These are phyloP conservation scores for Hephaestus fuliginosus DNA, from an alignment of 2,797 vertebrate species.

Conservation along the genomic window DNA sequence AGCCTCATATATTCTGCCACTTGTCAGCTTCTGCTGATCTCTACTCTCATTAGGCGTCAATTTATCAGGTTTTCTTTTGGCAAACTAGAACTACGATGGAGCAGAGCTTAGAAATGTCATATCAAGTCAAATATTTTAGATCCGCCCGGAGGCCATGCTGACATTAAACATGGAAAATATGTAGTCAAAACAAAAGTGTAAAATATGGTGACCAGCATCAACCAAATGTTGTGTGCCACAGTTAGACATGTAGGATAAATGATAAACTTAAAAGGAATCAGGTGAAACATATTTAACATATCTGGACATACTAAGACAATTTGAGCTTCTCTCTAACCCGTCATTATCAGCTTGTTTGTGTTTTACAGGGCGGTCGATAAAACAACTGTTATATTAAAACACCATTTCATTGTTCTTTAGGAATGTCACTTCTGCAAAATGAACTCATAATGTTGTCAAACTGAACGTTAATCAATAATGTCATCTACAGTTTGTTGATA, in stretches of 20 bases:
- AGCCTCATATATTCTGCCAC: neutral
- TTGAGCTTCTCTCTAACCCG: constrained; percentile 16
- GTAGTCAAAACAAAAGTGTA: too few species aligned
- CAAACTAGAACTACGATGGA: constrained; percentile 7
- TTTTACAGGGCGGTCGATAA: constrained; percentile 35
- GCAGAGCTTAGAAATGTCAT: constrained; percentile 34
- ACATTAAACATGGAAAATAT: constrained; percentile 16
- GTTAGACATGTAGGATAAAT: neutral
- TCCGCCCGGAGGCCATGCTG: constrained; percentile 19
- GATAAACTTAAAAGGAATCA: neutral
- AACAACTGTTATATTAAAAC: constrained; percentile 25
- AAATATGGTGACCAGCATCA: neutral
- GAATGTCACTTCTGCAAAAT: constrained; percentile 33
- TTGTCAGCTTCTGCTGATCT: constrained; percentile 13
- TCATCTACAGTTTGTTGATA: constrained; percentile 24
- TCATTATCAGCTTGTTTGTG: constrained; percentile 32
- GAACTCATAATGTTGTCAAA: constrained; percentile 31
- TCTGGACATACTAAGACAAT: neutral
- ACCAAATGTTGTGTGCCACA: neutral
- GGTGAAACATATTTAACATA: constrained; percentile 9
- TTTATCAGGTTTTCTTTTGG: constrained; percentile 32
- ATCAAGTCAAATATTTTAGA: neutral
- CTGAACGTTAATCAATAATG: constrained; percentile 6
- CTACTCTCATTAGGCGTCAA: constrained; percentile 13
- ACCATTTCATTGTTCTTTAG: constrained; percentile 24